Conservation (phyloP, 1,140 invertebrate species). For the Pemphigus obesinymphae region DNA sequence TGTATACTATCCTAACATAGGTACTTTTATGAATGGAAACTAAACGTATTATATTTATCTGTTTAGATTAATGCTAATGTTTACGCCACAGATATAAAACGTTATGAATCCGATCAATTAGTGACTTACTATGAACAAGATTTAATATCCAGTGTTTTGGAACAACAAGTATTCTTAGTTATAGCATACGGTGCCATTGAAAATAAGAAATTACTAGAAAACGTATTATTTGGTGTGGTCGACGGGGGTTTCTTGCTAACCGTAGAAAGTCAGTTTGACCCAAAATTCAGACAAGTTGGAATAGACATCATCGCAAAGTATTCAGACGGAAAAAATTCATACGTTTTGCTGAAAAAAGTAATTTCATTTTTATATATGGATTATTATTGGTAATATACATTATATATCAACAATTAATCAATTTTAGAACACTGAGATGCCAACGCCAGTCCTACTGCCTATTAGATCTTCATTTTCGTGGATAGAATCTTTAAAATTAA, state of each 20-base stretch:
- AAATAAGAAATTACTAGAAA: background rate
- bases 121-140: background rate
- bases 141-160: background rate
- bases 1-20: no score
- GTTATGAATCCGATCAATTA: background rate
- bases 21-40: no score
- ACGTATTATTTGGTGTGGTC: background rate
- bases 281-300: background rate
- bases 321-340: background rate
- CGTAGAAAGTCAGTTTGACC: constrained; percentile 6
- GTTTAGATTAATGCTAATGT: constrained; percentile 3
- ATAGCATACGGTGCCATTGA: background rate
- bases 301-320: background rate
- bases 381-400: no score
- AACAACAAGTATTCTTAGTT: background rate
- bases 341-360: constrained; percentile 26
- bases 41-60: background rate
- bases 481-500: background rate
- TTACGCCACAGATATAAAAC: background rate
- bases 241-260: constrained; percentile 29
- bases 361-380: background rate
- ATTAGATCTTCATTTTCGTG: constrained; percentile 1
- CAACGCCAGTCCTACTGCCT: background rate
- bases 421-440: background rate
- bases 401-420: background rate